Evolutionary conservation across 2,888 invertebrate genomes (phyloP), one percentile per base, ranked within the genome.

Genomic region (Orgyia antiqua): DNA sequence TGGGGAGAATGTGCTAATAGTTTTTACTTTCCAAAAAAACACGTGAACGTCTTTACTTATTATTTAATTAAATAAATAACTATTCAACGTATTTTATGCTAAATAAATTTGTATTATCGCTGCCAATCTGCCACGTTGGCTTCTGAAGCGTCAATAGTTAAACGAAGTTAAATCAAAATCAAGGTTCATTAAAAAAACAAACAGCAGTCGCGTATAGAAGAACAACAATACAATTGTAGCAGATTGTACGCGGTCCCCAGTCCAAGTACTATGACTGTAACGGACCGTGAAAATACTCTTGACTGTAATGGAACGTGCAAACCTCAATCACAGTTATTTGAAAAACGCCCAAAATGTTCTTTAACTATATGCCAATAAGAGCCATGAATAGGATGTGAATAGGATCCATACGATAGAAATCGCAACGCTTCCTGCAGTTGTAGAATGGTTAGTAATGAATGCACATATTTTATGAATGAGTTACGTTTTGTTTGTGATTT

Each of bases 261-360:
- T 60, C 75, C 59, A 55, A 58, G 61, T 66, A 65, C 69, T 71
- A 70, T 70, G 69, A 70, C 70, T 71, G 71, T 73, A 68, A 70
- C 78, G 68, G 58, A 52, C 63, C 56, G 65, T 71, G 66, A 71
- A n/a, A n/a, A n/a, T n/a, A n/a, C n/a, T n/a, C n/a, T n/a, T n/a
- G n/a, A n/a, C n/a, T n/a, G n/a, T n/a, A n/a, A n/a, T n/a, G n/a
- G n/a, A n/a, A n/a, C n/a, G n/a, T n/a, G n/a, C n/a, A n/a, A n/a
- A n/a, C n/a, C n/a, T n/a, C n/a, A n/a, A n/a, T n/a, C 58, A 77
- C 73, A 62, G 76, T 72, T 74, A 69, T 45, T 12, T 19, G 39
- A 42, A 39, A 41, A 37, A 34, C 29, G 32, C n/a, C n/a, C n/a
- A 57, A 56, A 57, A 42, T 63, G 47, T 45, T 55, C 68, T 56